Evolutionary conservation across 2,888 invertebrate genomes (phyloP), one percentile per base, ranked within the genome.

Genomic region (Enchytraeus crypticus): DNA sequence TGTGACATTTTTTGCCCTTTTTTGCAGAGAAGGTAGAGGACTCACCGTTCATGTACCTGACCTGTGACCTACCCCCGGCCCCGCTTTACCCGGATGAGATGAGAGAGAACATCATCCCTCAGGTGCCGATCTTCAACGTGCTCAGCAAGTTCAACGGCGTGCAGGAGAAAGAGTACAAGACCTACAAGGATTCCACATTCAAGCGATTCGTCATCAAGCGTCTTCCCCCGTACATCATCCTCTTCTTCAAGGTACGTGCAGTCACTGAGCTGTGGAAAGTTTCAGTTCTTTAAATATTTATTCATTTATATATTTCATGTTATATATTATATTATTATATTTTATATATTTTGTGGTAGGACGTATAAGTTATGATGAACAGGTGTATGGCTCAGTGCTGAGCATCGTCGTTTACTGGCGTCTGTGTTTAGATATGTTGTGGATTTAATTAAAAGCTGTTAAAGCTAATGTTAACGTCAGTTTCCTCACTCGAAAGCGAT

Each of bases 41-140:
- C 70, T 89, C 90, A 0, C 93, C 93, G 18, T 99, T 97, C 80
- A 82, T 98, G 51, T 98, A 93, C 79, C 82, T 99, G 63, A 97
- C 97, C 0, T 93, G 97, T 75, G 98, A 99, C 80, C 83, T 99
- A 61, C 98, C 98, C 0, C 90, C 97, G 0, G 92, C 95, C 0
- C 98, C 98, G 0, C 76, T 81, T 29, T 98, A 96, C 76, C 95
- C 93, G 63, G 98, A 99, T 79, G 96, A 96, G 78, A 88, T 93
- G 71, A 85, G 91, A 67, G 97, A 99, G 82, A 98, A 97, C 79
- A 98, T 99, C 70, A 98, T 98, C 75, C 98, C 98, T 51, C 96
- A 97, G 84, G 90, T 93, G 0, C 97, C 96, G 77, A 83, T 99
- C 34, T 92, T 91, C 75, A 90, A 90, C 66, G 82, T 99, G 30